Evolutionary conservation across 2,888 invertebrate species (phyloP).

Genomic region (Stratiomys singularior): DNA sequence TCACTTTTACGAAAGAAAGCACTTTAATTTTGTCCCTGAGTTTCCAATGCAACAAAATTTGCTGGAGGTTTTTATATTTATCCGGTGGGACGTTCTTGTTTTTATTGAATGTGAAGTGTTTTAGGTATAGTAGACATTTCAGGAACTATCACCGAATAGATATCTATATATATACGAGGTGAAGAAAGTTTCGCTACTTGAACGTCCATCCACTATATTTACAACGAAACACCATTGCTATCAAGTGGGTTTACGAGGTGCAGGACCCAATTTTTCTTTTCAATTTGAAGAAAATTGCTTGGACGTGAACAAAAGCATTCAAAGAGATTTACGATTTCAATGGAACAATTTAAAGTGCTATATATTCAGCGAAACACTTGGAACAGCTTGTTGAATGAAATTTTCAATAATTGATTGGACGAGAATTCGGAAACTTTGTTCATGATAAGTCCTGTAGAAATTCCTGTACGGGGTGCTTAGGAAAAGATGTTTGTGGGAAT

Average conservation of each 20-base stretch:
- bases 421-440: too few species aligned
- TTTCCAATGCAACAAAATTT: too few species aligned
- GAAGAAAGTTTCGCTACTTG: not conserved
- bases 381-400: too few species aligned
- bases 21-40: too few species aligned
- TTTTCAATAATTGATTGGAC: too few species aligned
- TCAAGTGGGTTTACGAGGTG: not conserved
- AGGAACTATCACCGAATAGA: not conserved
- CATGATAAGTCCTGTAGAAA: too few species aligned
- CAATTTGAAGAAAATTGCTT: conserved; percentile 8
- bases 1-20: too few species aligned
- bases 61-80: too few species aligned
- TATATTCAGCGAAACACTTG: too few species aligned
- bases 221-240: not conserved
- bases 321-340: not conserved
- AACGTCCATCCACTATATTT: not conserved
- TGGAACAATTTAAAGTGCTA: not conserved
- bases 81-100: not conserved
- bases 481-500: too few species aligned
- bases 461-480: too few species aligned
- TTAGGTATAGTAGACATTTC: not conserved
- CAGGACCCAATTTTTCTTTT: not conserved
- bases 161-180: not conserved
- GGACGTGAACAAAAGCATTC: not conserved
- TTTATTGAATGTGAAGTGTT: not conserved